A percentile compares a stretch with the other conserved stretches of the same genome.
Evolutionary conservation across 2,797 vertebrate species (phyloP).

Genomic region (Pteropus rufus): DNA sequence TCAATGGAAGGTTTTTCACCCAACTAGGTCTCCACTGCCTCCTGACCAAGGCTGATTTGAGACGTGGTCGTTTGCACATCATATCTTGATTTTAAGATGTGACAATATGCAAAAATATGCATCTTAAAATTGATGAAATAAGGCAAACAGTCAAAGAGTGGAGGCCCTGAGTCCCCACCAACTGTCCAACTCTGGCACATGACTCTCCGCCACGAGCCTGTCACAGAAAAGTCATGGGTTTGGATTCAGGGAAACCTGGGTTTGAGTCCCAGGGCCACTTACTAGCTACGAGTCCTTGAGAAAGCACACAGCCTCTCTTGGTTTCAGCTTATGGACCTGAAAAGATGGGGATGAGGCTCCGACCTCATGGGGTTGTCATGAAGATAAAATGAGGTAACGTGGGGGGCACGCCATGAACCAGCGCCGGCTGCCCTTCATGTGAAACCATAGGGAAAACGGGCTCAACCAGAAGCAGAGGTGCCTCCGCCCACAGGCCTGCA

Average conservation of each 20-base stretch:
- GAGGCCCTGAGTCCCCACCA: not conserved
- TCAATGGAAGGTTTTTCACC: not conserved
- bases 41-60: not conserved
- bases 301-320: not conserved
- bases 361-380: rapidly evolving
- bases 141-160: not conserved
- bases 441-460: not conserved
- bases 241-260: not conserved
- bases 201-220: not conserved
- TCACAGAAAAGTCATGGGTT: not conserved
- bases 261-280: not conserved
- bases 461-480: not conserved
- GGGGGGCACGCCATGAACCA: not conserved
- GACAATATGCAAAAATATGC: not conserved
- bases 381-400: not conserved
- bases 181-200: not conserved
- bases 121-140: not conserved
- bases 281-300: not conserved
- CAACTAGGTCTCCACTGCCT: not conserved
- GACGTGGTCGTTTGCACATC: not conserved
- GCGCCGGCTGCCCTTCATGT: not conserved
- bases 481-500: rapidly evolving
- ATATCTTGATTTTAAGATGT: not conserved
- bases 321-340: not conserved
- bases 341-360: not conserved